phyloP scores from a whole-genome alignment of 1,140 invertebrate genomes.

The Tetragonula clypearis region DNA sequence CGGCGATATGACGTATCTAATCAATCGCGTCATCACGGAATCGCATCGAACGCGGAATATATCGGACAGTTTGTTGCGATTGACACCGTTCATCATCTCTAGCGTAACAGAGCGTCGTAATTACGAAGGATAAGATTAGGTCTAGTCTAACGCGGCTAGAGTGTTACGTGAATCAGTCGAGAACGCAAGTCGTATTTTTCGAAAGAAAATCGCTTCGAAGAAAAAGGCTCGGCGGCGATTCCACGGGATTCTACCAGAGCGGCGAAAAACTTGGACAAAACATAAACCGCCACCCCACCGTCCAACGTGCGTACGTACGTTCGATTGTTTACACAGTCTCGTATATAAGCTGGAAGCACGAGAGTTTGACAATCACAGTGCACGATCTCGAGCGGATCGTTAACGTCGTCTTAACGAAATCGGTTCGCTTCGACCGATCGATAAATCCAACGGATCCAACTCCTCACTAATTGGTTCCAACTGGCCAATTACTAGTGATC shows the following conservation, averaged over 20 bases:
- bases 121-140: not conserved
- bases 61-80: not conserved
- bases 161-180: not conserved
- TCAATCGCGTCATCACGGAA: not conserved
- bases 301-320: slow-evolving; percentile 73
- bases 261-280: slow-evolving; percentile 71
- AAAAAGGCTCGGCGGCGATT: slow-evolving; percentile 13
- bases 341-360: slow-evolving; percentile 78
- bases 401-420: slow-evolving; percentile 16
- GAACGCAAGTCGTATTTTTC: not conserved
- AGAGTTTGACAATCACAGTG: slow-evolving; percentile 80
- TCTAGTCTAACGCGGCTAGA: too few species aligned
- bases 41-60: not conserved
- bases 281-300: slow-evolving; percentile 64
- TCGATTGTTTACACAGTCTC: slow-evolving; percentile 79
- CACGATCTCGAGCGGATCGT: slow-evolving; percentile 64
- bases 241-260: slow-evolving; percentile 6
- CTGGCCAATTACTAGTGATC: too few species aligned
- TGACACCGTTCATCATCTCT: not conserved
- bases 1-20: slow-evolving; percentile 15
- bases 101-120: not conserved
- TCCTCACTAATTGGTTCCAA: not conserved
- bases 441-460: not conserved
- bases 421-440: not conserved
- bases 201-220: slow-evolving; percentile 4